These are phyloP conservation scores for Siderastrea radians DNA, from an alignment of 92 coral and sea anemone genomes.

Conservation along the genomic window DNA sequence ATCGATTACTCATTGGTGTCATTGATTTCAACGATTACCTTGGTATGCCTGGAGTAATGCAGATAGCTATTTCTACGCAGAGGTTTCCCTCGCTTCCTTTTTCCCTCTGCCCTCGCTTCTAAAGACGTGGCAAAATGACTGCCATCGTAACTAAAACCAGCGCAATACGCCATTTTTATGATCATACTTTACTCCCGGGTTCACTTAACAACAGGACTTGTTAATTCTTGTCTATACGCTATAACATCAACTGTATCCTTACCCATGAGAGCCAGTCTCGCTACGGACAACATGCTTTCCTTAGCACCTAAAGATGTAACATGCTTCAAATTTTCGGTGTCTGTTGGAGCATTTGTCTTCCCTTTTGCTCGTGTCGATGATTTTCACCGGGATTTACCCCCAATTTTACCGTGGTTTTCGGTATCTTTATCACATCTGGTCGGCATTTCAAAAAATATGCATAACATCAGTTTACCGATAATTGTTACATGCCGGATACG, in stretches of 20 bases:
- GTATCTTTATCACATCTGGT: background rate
- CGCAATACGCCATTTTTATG: background rate
- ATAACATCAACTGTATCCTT: background rate
- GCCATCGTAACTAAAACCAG: conserved; percentile 8
- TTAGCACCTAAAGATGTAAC: background rate
- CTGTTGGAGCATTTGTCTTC: no score
- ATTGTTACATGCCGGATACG: background rate
- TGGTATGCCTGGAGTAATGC: conserved; percentile 18
- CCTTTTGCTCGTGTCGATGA: background rate
- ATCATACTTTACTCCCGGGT: background rate
- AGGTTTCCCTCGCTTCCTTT: conserved; percentile 30
- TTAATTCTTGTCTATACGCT: background rate
- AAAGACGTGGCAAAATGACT: conserved; percentile 10
- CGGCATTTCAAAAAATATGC: background rate
- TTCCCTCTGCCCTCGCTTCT: conserved; percentile 11
- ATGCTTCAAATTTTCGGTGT: no score
- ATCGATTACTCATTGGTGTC: no score
- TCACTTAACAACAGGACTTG: no score
- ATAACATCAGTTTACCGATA: background rate
- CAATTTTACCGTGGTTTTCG: background rate
- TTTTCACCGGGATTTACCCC: background rate
- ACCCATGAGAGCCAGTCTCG: background rate
- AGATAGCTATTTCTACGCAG: conserved; percentile 32
- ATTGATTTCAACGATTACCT: no score
- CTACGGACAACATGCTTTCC: background rate